Percentiles rank a stretch among this genome's conserved stretches.
Evolutionary conservation across 2,113 vertebrate species (phyloP).

Genomic region (Chloropsis hardwickii): DNA sequence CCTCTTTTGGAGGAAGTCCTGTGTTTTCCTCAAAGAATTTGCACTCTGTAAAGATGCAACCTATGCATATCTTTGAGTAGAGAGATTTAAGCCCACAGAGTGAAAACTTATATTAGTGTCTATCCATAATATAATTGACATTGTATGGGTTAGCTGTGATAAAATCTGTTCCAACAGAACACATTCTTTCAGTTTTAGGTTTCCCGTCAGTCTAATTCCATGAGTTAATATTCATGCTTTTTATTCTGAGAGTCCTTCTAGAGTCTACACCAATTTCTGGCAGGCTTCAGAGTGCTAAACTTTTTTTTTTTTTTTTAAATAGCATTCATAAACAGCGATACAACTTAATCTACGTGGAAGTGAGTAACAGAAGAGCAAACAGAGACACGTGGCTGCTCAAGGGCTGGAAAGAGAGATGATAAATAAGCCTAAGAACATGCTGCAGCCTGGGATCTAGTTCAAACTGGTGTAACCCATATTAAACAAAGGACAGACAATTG

Average conservation of each 20-base stretch:
- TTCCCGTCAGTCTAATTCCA: not conserved
- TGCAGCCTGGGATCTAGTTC: not conserved
- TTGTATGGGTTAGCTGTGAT: not conserved
- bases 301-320: not conserved
- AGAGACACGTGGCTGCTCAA: not conserved
- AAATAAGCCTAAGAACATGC: not conserved
- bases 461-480: not conserved
- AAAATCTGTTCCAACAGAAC: not conserved
- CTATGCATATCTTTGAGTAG: not conserved
- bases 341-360: not conserved
- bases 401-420: not conserved
- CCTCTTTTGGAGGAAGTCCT: not conserved
- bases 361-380: not conserved
- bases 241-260: not conserved
- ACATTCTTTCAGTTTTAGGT: not conserved
- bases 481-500: not conserved
- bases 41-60: not conserved
- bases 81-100: not conserved
- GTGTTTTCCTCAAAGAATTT: not conserved
- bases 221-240: not conserved
- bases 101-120: not conserved
- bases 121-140: not conserved
- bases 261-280: not conserved
- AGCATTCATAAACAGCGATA: not conserved
- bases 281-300: not conserved